phyloP scores from a whole-genome alignment of 2,797 vertebrate species.

The Stomatorhinus walkeri region DNA sequence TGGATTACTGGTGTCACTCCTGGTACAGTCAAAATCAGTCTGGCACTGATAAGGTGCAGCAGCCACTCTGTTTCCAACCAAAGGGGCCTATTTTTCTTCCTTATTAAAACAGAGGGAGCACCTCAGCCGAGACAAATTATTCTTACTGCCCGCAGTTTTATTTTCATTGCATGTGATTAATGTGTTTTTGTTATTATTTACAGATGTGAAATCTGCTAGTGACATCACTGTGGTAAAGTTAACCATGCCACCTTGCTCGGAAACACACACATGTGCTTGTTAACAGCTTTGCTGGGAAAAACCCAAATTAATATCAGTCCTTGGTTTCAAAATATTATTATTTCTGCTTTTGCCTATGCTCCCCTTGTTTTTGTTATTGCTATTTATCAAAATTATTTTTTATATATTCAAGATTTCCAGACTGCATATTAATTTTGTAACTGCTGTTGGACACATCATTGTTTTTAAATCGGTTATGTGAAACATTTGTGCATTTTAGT shows the following conservation, averaged over 20 bases:
- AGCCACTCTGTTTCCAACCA: constrained; percentile 46
- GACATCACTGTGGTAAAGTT: not conserved
- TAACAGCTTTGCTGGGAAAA: not conserved
- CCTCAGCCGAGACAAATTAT: constrained; percentile 36
- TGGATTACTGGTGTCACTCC: constrained; percentile 75
- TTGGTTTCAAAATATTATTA: not conserved
- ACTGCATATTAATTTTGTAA: not conserved
- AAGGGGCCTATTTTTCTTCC: constrained; percentile 47
- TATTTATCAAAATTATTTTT: not conserved
- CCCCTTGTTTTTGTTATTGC: not conserved
- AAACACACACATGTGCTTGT: not conserved
- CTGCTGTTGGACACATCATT: not conserved
- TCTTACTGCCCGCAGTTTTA: constrained; percentile 44
- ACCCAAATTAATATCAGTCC: not conserved
- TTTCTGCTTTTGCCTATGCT: not conserved
- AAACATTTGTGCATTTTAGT: not conserved
- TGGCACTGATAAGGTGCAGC: constrained; percentile 62
- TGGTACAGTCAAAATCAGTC: constrained; percentile 69
- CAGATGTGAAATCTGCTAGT: not conserved
- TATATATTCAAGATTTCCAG: not conserved
- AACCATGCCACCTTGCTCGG: not conserved
- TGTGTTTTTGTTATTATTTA: constrained; percentile 20
- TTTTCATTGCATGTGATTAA: constrained; percentile 46
- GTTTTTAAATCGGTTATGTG: not conserved
- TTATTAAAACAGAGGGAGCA: constrained; percentile 33